A percentile compares a stretch with the other conserved stretches of the same genome.
Conservation (phyloP, 2,113 vertebrate species). For the Verasper variegatus region DNA sequence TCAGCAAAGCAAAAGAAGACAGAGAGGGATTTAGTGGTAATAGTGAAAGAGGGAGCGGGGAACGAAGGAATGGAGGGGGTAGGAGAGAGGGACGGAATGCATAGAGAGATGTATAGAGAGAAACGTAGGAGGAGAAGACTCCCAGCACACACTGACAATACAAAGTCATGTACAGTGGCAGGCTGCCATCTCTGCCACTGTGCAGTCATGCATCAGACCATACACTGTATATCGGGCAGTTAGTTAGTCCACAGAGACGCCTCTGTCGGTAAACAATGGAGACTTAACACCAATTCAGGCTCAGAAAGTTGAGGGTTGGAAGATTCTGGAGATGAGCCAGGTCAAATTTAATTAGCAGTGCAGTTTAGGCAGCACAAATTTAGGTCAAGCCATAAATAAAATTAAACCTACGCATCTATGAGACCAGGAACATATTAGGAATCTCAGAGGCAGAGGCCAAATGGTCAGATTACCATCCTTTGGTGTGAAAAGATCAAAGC, state of each 20-base stretch:
- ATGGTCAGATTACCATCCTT: not conserved
- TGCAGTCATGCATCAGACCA: conserved; percentile 54
- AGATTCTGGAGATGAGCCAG: conserved; percentile 14
- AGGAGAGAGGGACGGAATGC: not conserved
- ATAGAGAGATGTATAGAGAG: conserved; percentile 28
- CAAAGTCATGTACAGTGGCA: conserved; percentile 53
- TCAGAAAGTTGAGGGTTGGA: conserved; percentile 30
- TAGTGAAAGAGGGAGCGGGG: not conserved
- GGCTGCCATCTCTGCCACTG: conserved; percentile 52
- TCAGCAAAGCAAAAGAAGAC: conserved; percentile 46
- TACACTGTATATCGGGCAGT: conserved; percentile 37
- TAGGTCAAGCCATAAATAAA: conserved; percentile 25
- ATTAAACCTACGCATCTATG: not conserved
- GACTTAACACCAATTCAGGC: conserved; percentile 44
- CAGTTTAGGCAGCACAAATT: conserved; percentile 41
- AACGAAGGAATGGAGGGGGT: not conserved
- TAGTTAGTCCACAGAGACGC: conserved; percentile 57
- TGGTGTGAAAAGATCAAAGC: not conserved
- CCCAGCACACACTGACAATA: conserved; percentile 49
- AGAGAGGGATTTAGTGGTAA: conserved; percentile 34
- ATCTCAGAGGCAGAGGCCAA: not conserved
- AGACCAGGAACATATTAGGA: not conserved
- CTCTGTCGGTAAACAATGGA: conserved; percentile 62
- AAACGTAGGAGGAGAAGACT: conserved; percentile 32
- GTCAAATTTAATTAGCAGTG: conserved; percentile 58